Conservation (phyloP, 1,140 invertebrate genomes). For the Myzus persicae region DNA sequence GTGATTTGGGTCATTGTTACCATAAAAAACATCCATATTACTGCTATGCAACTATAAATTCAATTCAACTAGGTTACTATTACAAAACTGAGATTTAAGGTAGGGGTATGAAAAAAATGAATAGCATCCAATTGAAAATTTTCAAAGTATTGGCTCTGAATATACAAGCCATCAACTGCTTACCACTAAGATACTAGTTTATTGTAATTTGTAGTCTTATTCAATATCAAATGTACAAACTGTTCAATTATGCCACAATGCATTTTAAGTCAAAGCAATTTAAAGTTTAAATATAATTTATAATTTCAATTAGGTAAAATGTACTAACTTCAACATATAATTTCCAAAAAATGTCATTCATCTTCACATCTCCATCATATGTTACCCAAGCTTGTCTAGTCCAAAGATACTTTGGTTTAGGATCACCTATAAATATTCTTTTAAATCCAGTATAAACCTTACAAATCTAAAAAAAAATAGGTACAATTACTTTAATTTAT, state of each 20-base stretch:
- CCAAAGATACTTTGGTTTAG: conserved; percentile 93
- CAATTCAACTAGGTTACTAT: not conserved
- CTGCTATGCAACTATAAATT: conserved; percentile 80
- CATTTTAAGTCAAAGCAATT: too few species aligned
- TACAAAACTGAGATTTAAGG: not conserved
- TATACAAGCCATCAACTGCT: too few species aligned
- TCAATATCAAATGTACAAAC: not conserved
- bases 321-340: conserved; percentile 84
- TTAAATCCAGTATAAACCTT: conserved; percentile 94
- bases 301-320: not conserved
- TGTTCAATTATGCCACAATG: not conserved
- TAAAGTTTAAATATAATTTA: too few species aligned
- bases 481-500: not conserved
- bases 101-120: too few species aligned
- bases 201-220: not conserved
- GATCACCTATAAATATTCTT: conserved; percentile 94
- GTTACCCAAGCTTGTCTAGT: conserved; percentile 98
- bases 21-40: conserved; percentile 87
- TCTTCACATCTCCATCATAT: conserved; percentile 95
- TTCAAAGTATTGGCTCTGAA: too few species aligned
- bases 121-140: too few species aligned
- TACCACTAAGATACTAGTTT: not conserved
- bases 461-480: conserved; percentile 76
- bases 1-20: conserved; percentile 93
- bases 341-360: conserved; percentile 99